Conservation (phyloP, 1,140 invertebrate species). For the Atta cephalotes region DNA sequence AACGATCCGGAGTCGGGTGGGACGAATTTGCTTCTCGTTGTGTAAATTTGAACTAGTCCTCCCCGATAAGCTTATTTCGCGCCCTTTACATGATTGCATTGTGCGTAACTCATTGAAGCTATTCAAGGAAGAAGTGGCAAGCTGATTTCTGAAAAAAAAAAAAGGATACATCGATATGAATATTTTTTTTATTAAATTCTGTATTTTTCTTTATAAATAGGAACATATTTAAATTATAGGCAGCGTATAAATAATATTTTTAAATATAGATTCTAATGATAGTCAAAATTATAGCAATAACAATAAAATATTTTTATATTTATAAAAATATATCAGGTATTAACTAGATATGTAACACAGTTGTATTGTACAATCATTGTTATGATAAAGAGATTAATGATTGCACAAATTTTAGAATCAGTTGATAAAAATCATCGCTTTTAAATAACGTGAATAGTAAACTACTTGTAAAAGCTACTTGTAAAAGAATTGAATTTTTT, state of each 20-base stretch:
- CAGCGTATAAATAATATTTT: not conserved
- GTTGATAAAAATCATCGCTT: not conserved
- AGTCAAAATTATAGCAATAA: not conserved
- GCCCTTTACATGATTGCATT: slow-evolving; percentile 24
- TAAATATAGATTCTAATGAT: not conserved
- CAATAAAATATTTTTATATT: not conserved
- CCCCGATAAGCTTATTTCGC: slow-evolving; percentile 52
- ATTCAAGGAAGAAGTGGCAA: not conserved
- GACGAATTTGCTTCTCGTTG: slow-evolving; percentile 48
- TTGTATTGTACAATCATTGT: not conserved
- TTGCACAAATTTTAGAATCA: not conserved
- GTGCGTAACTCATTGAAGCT: not conserved
- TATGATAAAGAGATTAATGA: not conserved
- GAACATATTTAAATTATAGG: not conserved
- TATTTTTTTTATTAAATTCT: not conserved
- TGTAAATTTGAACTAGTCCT: slow-evolving; percentile 52
- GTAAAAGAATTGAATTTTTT: not conserved
- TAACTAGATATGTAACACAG: not conserved
- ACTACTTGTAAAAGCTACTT: not conserved
- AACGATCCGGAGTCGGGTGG: slow-evolving; percentile 13
- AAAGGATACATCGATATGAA: not conserved
- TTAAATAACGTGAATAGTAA: not conserved
- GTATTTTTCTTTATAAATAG: not conserved
- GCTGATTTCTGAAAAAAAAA: not conserved
- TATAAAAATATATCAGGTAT: not conserved